phyloP scores from a whole-genome alignment of 2,797 vertebrate species.

The Xiphophorus birchmanni region DNA sequence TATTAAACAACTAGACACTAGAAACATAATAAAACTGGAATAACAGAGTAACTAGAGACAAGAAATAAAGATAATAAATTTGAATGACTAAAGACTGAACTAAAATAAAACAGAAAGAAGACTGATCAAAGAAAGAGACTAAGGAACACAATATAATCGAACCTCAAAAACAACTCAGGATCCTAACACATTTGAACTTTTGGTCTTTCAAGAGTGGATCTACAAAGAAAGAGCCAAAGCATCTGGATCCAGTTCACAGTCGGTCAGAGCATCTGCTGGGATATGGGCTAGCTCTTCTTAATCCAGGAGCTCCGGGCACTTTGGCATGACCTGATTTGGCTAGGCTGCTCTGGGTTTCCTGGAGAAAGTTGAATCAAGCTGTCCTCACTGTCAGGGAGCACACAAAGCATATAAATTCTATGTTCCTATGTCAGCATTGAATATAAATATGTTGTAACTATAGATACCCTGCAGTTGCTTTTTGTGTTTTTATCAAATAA shows the following conservation, averaged over 20 bases:
- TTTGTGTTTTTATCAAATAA: neutral
- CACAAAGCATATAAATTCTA: constrained; percentile 6
- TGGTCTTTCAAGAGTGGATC: constrained; percentile 41
- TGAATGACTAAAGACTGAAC: too few relatives aligned
- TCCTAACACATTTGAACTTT: constrained; percentile 43
- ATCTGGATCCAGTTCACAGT: constrained; percentile 62
- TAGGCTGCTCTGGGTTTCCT: constrained; percentile 26
- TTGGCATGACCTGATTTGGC: constrained; percentile 44
- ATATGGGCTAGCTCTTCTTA: constrained; percentile 53
- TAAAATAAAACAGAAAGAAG: too few relatives aligned
- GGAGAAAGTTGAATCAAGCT: constrained; percentile 11
- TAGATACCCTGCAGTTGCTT: neutral
- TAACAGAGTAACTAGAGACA: too few relatives aligned
- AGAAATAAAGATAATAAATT: too few relatives aligned
- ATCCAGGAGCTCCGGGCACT: constrained; percentile 58
- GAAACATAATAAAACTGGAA: too few relatives aligned
- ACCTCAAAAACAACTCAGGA: neutral
- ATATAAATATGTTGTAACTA: neutral
- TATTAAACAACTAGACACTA: too few relatives aligned
- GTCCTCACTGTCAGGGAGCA: constrained; percentile 2
- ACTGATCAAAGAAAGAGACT: too few relatives aligned
- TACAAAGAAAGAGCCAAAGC: constrained; percentile 37
- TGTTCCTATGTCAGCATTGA: neutral
- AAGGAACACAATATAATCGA: too few relatives aligned
- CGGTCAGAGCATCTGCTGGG: constrained; percentile 64